phyloP scores from a whole-genome alignment of 2,113 vertebrate species.

The Nannospalax galili region DNA sequence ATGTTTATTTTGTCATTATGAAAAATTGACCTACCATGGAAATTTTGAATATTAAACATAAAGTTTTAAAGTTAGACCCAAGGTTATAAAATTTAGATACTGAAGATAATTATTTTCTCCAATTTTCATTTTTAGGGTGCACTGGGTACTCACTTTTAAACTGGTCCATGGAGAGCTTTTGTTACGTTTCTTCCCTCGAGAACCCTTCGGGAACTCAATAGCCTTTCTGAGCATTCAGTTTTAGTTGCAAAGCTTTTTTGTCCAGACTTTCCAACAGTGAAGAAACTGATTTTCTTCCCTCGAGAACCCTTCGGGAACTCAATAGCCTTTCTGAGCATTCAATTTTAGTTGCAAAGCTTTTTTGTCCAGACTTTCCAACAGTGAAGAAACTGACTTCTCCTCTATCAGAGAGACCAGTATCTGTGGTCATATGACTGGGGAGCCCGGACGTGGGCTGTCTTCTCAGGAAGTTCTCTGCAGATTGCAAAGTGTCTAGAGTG shows the following conservation, averaged over 20 bases:
- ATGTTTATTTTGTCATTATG: background rate
- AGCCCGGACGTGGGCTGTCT: background rate
- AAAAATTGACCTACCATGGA: background rate
- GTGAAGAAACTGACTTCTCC: background rate
- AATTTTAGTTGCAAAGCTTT: too few species aligned
- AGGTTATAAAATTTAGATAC: background rate
- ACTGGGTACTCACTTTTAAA: background rate
- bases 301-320: background rate
- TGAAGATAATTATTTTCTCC: background rate
- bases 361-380: background rate
- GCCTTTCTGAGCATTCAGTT: background rate
- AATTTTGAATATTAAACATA: background rate
- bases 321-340: background rate
- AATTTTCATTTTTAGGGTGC: background rate
- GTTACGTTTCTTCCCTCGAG: background rate
- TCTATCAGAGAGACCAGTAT: background rate
- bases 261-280: background rate
- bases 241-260: too few species aligned
- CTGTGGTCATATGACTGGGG: background rate
- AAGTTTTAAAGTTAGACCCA: background rate
- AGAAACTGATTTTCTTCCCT: too few species aligned
- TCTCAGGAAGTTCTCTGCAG: background rate
- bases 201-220: background rate
- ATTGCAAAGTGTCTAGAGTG: background rate
- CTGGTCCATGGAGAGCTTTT: background rate